These are phyloP conservation scores for Chamaea fasciata DNA, from an alignment of 2,113 vertebrate species.

Conservation along the genomic window DNA sequence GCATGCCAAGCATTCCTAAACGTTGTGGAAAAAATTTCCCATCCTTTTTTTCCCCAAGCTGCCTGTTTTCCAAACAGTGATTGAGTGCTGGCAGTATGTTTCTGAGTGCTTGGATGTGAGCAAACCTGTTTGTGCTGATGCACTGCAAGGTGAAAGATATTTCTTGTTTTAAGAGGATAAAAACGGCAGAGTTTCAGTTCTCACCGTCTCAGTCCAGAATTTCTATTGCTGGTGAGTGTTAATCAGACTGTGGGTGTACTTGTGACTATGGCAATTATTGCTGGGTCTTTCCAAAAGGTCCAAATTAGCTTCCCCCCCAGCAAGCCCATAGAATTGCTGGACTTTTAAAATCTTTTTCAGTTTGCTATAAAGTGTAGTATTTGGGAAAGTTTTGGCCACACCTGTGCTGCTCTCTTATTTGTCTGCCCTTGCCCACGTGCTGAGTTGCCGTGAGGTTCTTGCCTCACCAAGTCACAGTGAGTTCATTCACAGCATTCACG, in stretches of 20 bases:
- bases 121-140: not conserved
- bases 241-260: not conserved
- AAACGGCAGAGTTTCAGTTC: not conserved
- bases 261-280: not conserved
- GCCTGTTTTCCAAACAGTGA: not conserved
- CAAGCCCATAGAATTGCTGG: rapidly evolving
- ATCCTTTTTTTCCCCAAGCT: not conserved
- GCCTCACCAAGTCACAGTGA: not conserved
- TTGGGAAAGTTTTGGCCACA: not conserved
- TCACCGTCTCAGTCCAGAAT: not conserved
- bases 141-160: not conserved
- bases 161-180: not conserved
- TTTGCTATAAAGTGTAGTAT: not conserved
- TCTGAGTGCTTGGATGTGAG: not conserved
- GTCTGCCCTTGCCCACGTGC: rapidly evolving
- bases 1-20: not conserved
- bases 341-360: rapidly evolving
- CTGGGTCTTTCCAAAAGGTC: not conserved
- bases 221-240: rapidly evolving
- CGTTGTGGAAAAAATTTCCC: not conserved
- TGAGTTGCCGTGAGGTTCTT: not conserved
- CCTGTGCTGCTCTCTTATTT: not conserved
- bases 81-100: rapidly evolving
- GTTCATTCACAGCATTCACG: not conserved
- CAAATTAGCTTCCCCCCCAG: rapidly evolving